Percentiles rank a stretch among this genome's conserved stretches.
phyloP scores from a whole-genome alignment of 2,113 vertebrate species.

The Callipepla squamata region DNA sequence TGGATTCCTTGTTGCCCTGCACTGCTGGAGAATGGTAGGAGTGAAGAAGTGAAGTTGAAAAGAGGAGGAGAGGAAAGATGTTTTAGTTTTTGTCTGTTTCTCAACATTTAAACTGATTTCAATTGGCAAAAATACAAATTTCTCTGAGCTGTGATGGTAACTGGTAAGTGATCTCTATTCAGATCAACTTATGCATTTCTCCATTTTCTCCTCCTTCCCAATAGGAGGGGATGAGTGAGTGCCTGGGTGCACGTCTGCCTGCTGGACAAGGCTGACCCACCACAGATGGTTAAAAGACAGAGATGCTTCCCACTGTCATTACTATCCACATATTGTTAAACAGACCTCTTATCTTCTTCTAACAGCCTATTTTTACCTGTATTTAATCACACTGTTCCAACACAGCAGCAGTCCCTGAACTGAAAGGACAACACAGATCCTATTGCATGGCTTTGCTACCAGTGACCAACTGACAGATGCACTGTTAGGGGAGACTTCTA shows the following conservation, averaged over 20 bases:
- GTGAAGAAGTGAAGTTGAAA: not conserved
- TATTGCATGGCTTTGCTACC: not conserved
- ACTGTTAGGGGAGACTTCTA: not conserved
- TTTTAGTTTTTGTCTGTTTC: not conserved
- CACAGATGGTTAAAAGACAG: not conserved
- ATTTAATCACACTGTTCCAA: not conserved
- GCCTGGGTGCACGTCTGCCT: not conserved
- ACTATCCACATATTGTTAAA: not conserved
- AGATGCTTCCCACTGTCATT: not conserved
- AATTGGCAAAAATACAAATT: not conserved
- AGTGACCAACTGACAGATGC: not conserved
- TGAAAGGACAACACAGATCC: not conserved
- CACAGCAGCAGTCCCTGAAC: not conserved
- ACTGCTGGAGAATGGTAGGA: not conserved
- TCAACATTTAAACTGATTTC: not conserved
- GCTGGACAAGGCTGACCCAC: not conserved
- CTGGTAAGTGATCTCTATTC: not conserved
- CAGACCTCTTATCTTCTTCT: not conserved
- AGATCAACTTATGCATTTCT: not conserved
- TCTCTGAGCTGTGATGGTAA: not conserved
- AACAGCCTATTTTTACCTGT: not conserved
- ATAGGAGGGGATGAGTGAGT: not conserved
- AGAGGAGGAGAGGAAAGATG: not conserved
- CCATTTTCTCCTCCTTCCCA: not conserved
- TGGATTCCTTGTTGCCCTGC: fast-evolving